phyloP scores from a whole-genome alignment of 2,888 invertebrate species.

The Sminthurides aquaticus region DNA sequence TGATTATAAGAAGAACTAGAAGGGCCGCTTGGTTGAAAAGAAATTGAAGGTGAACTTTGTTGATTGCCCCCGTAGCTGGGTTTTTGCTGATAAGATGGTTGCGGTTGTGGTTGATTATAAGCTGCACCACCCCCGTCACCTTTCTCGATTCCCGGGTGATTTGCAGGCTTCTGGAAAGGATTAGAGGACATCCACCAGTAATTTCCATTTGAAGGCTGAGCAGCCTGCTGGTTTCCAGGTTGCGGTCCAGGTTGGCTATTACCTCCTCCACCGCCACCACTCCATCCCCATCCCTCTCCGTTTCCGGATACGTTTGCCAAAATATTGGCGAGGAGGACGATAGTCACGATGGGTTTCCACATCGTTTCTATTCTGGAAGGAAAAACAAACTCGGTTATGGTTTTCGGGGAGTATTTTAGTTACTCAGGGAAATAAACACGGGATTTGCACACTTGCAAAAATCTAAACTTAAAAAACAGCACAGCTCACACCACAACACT shows the following conservation, averaged over 20 bases:
- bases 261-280: background rate
- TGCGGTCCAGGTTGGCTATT: background rate
- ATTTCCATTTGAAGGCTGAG: conserved; percentile 21
- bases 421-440: no score
- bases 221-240: background rate
- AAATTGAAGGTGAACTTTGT: background rate
- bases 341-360: background rate
- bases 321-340: background rate
- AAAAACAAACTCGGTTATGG: no score
- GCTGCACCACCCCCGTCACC: conserved; percentile 9
- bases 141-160: conserved; percentile 40
- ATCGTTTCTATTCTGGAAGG: no score
- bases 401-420: no score
- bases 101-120: conserved; percentile 12
- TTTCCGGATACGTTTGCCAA: background rate
- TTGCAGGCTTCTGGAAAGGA: conserved; percentile 39
- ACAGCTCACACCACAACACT: no score
- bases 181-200: conserved; percentile 36
- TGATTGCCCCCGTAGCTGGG: background rate
- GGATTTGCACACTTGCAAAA: no score
- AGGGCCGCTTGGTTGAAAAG: background rate
- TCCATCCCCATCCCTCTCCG: conserved; percentile 1
- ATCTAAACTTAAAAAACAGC: no score
- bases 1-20: background rate
- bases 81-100: background rate